Evolutionary conservation across 1,140 invertebrate genomes (phyloP), one percentile per base, ranked within the genome.

Genomic region (Drosophila willistoni): DNA sequence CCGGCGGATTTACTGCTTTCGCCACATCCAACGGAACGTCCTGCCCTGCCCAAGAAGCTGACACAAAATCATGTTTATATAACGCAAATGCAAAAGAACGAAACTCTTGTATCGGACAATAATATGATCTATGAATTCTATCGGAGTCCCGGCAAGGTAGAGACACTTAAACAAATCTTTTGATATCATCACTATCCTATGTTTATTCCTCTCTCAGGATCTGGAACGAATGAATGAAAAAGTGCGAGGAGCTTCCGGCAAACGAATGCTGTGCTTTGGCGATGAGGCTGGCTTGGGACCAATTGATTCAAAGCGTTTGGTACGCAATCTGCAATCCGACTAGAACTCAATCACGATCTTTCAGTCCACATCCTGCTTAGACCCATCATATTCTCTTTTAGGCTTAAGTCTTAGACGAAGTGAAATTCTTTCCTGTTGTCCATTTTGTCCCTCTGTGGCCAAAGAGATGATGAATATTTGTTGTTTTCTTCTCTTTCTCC

Each of bases 111-210:
- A 44, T 93, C 92, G 65, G 92, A 93, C 22, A 93, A 93, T 67
- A 93, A 94, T 71, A 93, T 97, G 73, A 95, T 95, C 55, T 99
- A 98, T 93, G 95, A 95, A 73, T 98, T 99, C 91, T 97, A 95
- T 91, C 94, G 95, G 64, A 98, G 97, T 93, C 97, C 98, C 13
- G 96, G 97, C 66, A 97, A 98, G 94, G 97, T 97, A 93, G 91
- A 36, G n/a, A 29, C 7, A 19, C 7, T 14, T 14, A 17, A n/a
- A 4, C 3, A 25, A 22, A 1, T 22, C 19, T 22, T 4, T 56
- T 12, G 1, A 10, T 12, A 4, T 17, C 25, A 36, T 3, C 14
- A 6, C 4, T 42, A 9, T 44, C 29, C 7, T 62, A 6, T n/a
- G 0, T 36, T 25, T 19, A 7, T 10, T 25, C 14, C 17, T 19